Conservation (phyloP, 2,113 vertebrate genomes). For the Cromileptes altivelis region DNA sequence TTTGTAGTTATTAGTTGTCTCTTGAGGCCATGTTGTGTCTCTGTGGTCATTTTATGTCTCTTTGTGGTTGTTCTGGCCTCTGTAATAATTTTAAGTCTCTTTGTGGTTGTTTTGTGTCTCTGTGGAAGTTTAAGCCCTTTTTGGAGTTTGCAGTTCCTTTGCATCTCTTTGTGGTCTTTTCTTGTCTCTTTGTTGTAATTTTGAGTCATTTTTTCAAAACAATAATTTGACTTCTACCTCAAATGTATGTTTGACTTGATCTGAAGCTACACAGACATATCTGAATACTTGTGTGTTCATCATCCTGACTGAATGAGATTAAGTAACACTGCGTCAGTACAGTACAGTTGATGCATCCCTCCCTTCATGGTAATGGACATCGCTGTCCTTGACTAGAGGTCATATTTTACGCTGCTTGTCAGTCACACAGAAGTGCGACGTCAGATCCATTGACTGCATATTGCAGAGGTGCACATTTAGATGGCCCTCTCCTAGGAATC, state of each 20-base stretch:
- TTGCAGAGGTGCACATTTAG: conserved; percentile 30
- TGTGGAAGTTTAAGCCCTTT: too few relatives aligned
- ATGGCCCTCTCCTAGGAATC: neutral
- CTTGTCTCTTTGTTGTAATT: too few relatives aligned
- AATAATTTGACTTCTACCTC: too few relatives aligned
- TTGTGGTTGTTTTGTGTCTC: too few relatives aligned
- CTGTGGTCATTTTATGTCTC: too few relatives aligned
- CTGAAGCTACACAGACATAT: neutral
- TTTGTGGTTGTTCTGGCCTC: too few relatives aligned
- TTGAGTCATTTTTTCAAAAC: neutral
- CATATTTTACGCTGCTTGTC: conserved; percentile 27
- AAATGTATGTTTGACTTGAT: neutral
- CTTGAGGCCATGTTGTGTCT: too few relatives aligned
- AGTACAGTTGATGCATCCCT: neutral
- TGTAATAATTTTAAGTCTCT: too few relatives aligned
- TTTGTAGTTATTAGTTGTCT: too few relatives aligned
- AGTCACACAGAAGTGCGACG: conserved; percentile 45
- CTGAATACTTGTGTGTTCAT: too few relatives aligned
- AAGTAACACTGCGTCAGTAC: neutral
- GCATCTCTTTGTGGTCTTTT: too few relatives aligned
- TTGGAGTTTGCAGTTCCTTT: too few relatives aligned
- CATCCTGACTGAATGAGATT: neutral
- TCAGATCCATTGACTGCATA: conserved; percentile 25
- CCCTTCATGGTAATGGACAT: neutral
- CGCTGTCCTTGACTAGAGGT: conserved; percentile 44